Percentiles rank a stretch among this genome's conserved stretches.
phyloP scores from a whole-genome alignment of 2,888 invertebrate genomes.

The Archips crataeganus region DNA sequence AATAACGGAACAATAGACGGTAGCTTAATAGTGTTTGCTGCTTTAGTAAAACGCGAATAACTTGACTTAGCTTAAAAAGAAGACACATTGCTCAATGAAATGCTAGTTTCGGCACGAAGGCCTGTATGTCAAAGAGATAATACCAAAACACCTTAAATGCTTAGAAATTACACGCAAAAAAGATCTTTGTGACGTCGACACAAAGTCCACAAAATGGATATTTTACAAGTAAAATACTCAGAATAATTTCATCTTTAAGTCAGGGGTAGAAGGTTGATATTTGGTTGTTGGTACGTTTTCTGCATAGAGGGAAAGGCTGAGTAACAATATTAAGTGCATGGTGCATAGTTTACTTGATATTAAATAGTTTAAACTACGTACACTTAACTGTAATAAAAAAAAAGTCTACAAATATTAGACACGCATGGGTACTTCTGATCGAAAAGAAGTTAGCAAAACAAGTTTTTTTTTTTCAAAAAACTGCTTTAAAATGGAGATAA shows the following conservation, averaged over 20 bases:
- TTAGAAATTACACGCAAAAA: slow-evolving; percentile 52
- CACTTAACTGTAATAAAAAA: slow-evolving; percentile 46
- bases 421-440: not conserved
- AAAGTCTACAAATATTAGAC: no score
- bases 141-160: slow-evolving; percentile 63
- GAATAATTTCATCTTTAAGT: slow-evolving; percentile 63
- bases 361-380: slow-evolving; percentile 75
- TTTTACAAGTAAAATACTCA: slow-evolving; percentile 18
- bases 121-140: slow-evolving; percentile 71
- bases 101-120: slow-evolving; percentile 83
- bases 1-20: slow-evolving; percentile 29
- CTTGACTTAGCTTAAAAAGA: slow-evolving; percentile 72
- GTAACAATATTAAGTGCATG: slow-evolving; percentile 70
- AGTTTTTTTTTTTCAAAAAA: not conserved
- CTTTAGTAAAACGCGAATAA: slow-evolving; percentile 60
- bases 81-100: slow-evolving; percentile 78
- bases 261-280: slow-evolving; percentile 55
- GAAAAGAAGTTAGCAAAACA: not conserved
- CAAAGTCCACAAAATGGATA: slow-evolving; percentile 54
- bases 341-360: slow-evolving; percentile 77
- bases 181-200: slow-evolving; percentile 51
- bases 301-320: slow-evolving; percentile 63
- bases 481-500: no score
- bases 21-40: slow-evolving; percentile 16
- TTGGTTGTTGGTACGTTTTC: slow-evolving; percentile 57